These are phyloP conservation scores for Poeciliopsis turneri DNA, from an alignment of 2,797 vertebrate genomes.

Conservation along the genomic window DNA sequence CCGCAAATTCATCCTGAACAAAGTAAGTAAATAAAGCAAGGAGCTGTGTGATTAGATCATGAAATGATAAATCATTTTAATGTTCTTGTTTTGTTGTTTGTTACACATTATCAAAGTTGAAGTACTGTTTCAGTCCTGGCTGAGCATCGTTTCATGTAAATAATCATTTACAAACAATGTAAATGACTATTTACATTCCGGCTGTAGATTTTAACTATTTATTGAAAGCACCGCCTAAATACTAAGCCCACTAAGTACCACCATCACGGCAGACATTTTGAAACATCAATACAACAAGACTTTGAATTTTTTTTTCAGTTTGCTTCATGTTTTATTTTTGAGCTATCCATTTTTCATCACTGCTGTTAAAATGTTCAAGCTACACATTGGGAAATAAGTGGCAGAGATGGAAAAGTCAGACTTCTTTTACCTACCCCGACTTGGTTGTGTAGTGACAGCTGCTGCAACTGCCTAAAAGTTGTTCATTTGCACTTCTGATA, in stretches of 20 bases:
- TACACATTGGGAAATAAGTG: neutral
- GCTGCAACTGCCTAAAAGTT: neutral
- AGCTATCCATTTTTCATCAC: neutral
- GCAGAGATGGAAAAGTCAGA: neutral
- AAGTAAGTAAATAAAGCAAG: slow-evolving; percentile 78
- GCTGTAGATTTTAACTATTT: neutral
- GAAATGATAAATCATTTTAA: neutral
- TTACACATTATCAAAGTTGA: neutral
- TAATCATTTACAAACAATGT: neutral
- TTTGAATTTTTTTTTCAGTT: neutral
- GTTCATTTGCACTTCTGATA: neutral
- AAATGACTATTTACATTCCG: neutral
- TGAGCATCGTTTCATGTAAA: neutral
- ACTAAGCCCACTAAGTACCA: neutral
- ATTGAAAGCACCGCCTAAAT: neutral
- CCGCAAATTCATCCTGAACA: slow-evolving; percentile 88
- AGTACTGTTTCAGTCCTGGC: neutral
- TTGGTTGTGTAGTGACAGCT: neutral
- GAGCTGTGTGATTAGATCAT: neutral
- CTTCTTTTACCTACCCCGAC: neutral
- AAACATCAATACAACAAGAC: neutral
- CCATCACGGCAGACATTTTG: neutral
- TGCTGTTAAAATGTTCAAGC: neutral
- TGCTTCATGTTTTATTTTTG: neutral
- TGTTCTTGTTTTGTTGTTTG: neutral